A percentile compares a stretch with the other conserved stretches of the same genome.
These are phyloP conservation scores for Sesamia inferens DNA, from an alignment of 2,888 invertebrate species.

Conservation along the genomic window DNA sequence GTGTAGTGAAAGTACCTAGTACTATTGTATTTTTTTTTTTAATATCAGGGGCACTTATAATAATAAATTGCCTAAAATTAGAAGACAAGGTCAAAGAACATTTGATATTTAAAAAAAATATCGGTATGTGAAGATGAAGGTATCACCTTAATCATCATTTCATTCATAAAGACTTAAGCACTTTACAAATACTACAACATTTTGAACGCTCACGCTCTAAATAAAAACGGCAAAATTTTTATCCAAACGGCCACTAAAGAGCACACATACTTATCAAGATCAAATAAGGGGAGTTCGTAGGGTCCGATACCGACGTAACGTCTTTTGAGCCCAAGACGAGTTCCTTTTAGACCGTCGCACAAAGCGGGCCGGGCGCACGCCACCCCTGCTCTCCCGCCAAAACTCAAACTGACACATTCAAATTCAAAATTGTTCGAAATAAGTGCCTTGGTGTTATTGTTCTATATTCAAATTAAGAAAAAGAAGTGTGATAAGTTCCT, in stretches of 20 bases:
- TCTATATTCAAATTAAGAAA: slow-evolving; percentile 18
- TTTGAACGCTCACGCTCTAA: background rate
- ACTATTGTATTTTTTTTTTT: background rate
- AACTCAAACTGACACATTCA: slow-evolving; percentile 68
- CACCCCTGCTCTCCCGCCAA: slow-evolving; percentile 76
- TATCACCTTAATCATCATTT: background rate
- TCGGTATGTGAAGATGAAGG: background rate
- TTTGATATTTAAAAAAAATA: background rate
- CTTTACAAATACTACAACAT: background rate
- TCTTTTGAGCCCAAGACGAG: slow-evolving; percentile 87
- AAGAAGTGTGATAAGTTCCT: slow-evolving; percentile 6
- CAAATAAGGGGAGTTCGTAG: slow-evolving; percentile 84
- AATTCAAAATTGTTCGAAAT: slow-evolving; percentile 33
- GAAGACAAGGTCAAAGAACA: background rate
- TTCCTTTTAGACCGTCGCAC: slow-evolving; percentile 86
- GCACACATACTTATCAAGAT: slow-evolving; percentile 79
- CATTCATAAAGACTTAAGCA: background rate
- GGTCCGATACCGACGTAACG: slow-evolving; percentile 82
- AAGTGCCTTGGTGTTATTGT: slow-evolving; percentile 39
- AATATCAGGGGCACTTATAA: background rate
- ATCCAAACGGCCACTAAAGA: slow-evolving; percentile 74
- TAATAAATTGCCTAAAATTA: background rate
- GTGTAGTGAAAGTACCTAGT: background rate
- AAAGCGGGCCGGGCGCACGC: slow-evolving; percentile 80
- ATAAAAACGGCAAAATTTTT: slow-evolving; percentile 15